Evolutionary conservation across 2,888 invertebrate genomes (phyloP), one percentile per base, ranked within the genome.

Genomic region (Carterocephalus palaemon): DNA sequence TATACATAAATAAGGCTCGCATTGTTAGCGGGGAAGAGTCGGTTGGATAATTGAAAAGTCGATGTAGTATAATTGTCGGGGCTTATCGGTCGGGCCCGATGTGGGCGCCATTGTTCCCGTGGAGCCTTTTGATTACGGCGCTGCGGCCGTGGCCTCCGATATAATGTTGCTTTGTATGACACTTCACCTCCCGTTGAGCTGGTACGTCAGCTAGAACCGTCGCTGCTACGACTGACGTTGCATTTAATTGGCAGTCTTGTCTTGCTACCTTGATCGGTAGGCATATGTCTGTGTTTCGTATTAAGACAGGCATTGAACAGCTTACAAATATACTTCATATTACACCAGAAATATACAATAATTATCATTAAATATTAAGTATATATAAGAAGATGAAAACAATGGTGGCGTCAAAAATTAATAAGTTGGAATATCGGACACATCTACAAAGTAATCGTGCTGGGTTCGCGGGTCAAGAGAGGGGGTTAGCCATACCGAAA

Each of bases 31-130:
- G 64, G 72, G 75, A 75, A 70, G 80, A 79, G 75, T 68, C 72
- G 71, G 73, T 70, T 70, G 82, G 81, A 78, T 86, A 86, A 86
- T 86, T 86, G 85, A 85, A 85, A 86, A 86, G 84, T 86, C 83
- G 82, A 84, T 86, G 85, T 84, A 81, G 83, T 83, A 84, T 86
- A 86, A 86, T 85, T 85, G 85, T 80, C 74, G 82, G 67, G 81
- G 85, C 80, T 86, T 85, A 85, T 85, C 84, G 80, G 77, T 66
- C 74, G 70, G 74, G 74, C 80, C 69, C 78, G 75, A 84, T 85
- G 85, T 83, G 85, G 85, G 85, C 73, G 76, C 83, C 68, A 85
- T 86, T 86, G 85, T 86, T 84, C 82, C 81, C 82, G 53, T 58
- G 84, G 83, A 77, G 83, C 75, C 84, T 85, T 85, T 83, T 85